Conservation (phyloP, 2,113 vertebrate species). For the Clinocottus analis region DNA sequence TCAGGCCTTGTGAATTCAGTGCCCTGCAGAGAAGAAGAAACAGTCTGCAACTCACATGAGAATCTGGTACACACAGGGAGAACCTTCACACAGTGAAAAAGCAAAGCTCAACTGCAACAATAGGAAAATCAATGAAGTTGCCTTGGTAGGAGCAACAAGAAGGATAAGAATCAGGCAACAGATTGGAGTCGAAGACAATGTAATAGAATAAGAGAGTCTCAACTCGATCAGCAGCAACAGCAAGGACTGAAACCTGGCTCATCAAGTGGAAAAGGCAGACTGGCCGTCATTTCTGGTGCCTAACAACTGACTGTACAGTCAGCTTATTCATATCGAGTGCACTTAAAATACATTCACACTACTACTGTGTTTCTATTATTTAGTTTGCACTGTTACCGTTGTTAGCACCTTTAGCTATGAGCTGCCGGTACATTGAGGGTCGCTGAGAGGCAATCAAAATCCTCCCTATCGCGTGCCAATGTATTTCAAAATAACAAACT, state of each 20-base stretch:
- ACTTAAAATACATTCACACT: neutral
- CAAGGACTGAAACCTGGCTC: constrained; percentile 21
- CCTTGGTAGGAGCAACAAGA: constrained; percentile 21
- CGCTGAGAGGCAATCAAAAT: too few species aligned
- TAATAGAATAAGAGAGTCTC: constrained; percentile 37
- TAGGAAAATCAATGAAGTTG: constrained; percentile 71
- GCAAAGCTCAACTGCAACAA: constrained; percentile 43
- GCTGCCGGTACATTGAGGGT: too few species aligned
- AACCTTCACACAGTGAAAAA: constrained; percentile 67
- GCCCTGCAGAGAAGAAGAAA: constrained; percentile 57
- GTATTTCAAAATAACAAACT: too few species aligned
- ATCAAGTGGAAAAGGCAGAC: neutral
- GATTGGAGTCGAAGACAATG: constrained; percentile 43
- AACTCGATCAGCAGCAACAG: constrained; percentile 25
- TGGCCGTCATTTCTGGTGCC: neutral
- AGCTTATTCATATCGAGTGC: neutral
- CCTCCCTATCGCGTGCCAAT: too few species aligned
- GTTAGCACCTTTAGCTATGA: too few species aligned
- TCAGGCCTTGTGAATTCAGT: constrained; percentile 45
- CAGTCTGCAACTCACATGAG: constrained; percentile 62
- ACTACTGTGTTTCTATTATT: neutral
- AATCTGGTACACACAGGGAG: constrained; percentile 63
- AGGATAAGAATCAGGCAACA: constrained; percentile 47
- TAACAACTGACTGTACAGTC: neutral
- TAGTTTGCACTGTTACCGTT: too few species aligned